These are phyloP conservation scores for Potorous gilbertii DNA, from an alignment of 2,797 vertebrate genomes.

Conservation along the genomic window DNA sequence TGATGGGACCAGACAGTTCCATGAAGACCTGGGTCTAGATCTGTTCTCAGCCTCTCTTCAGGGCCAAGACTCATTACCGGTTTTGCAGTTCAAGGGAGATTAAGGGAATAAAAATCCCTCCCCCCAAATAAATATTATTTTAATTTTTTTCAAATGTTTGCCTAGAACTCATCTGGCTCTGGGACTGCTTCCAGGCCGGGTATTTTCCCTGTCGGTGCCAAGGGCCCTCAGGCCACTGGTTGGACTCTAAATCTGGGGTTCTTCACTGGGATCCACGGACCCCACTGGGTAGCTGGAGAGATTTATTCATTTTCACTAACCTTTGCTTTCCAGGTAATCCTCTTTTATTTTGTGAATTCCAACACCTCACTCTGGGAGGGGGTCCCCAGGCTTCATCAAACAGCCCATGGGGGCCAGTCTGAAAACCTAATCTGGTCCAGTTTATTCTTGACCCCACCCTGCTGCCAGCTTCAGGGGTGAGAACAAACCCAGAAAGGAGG, in stretches of 20 bases:
- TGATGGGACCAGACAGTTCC: neutral
- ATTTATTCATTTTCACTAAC: neutral
- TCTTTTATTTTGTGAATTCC: neutral
- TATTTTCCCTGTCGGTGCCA: neutral
- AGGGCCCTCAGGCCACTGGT: neutral
- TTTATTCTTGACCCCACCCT: neutral
- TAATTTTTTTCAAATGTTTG: neutral
- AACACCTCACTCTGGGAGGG: neutral
- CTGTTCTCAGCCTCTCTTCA: neutral
- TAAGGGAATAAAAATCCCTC: neutral
- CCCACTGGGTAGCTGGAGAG: neutral
- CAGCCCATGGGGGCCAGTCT: no score
- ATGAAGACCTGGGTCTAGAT: neutral
- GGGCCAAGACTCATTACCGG: neutral
- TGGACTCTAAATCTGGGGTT: neutral
- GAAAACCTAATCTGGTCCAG: neutral
- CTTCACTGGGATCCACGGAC: neutral
- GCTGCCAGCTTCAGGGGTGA: neutral
- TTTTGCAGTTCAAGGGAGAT: neutral
- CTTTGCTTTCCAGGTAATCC: neutral
- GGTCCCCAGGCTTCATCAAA: neutral
- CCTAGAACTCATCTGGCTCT: neutral
- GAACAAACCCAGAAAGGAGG: neutral
- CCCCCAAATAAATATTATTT: neutral
- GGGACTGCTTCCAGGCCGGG: neutral